Evolutionary conservation across 2,888 invertebrate genomes (phyloP).

Genomic region (Plebejus melissa): DNA sequence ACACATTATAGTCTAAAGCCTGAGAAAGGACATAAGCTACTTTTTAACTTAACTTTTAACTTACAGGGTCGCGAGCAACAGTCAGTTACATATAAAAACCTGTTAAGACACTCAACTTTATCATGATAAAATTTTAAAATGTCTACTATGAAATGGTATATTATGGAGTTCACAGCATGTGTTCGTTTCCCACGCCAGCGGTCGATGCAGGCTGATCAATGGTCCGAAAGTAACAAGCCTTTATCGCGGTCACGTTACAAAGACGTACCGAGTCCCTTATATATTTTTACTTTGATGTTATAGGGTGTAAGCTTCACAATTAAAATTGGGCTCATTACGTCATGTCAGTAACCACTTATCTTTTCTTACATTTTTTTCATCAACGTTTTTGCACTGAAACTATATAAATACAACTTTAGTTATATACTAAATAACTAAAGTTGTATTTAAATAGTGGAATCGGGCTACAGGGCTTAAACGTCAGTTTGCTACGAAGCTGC

Average conservation of each 20-base stretch:
- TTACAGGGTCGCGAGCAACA: no score
- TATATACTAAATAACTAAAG: no score
- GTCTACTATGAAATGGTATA: neutral
- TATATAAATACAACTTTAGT: no score
- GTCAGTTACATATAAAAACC: neutral
- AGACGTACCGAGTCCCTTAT: neutral
- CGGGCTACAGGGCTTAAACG: neutral
- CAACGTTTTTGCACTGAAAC: no score
- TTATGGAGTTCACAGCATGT: neutral
- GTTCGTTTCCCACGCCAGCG: neutral
- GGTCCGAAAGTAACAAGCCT: conserved; percentile 12
- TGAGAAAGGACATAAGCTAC: no score
- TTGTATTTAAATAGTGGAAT: no score
- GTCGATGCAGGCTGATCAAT: conserved; percentile 3
- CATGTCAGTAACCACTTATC: neutral
- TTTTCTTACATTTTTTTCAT: neutral
- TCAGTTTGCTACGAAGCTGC: neutral
- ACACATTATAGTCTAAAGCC: no score
- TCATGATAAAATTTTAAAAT: neutral
- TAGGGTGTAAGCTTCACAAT: neutral
- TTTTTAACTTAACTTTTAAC: no score
- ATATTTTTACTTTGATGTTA: neutral
- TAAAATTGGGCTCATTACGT: neutral
- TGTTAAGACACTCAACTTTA: neutral
- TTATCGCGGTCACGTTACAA: neutral